A percentile compares a stretch with the other conserved stretches of the same genome.
phyloP scores from a whole-genome alignment of 1,140 invertebrate genomes.

The Triops cancriformis region DNA sequence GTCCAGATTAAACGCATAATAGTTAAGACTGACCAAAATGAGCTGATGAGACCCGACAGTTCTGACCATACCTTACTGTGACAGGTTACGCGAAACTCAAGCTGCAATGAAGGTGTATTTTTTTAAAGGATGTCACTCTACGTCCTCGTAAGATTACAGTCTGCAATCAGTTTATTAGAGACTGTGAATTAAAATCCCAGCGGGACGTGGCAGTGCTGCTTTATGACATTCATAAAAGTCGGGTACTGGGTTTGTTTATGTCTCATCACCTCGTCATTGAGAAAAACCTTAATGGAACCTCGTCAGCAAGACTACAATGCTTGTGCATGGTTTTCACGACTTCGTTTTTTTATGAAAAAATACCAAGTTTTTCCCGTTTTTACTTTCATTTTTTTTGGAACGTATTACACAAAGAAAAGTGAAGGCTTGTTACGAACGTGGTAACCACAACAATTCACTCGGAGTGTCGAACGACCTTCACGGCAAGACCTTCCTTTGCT shows the following conservation, averaged over 20 bases:
- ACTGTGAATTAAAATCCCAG: not conserved
- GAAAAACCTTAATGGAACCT: not conserved
- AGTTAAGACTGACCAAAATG: not conserved
- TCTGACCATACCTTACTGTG: not conserved
- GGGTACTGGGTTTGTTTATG: not conserved
- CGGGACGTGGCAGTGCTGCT: not conserved
- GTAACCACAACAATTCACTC: conserved; percentile 10
- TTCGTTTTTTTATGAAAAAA: too few relatives aligned
- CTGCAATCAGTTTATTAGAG: too few relatives aligned
- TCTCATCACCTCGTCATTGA: not conserved
- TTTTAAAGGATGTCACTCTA: too few relatives aligned
- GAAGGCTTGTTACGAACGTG: not conserved
- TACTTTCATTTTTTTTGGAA: too few relatives aligned
- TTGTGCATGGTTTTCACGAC: not conserved
- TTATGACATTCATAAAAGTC: not conserved
- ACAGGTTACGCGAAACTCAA: too few relatives aligned
- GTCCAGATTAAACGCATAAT: not conserved
- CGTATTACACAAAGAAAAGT: too few relatives aligned
- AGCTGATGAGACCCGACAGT: not conserved
- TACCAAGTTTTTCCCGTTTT: too few relatives aligned
- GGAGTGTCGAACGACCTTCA: not conserved
- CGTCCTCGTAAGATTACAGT: too few relatives aligned
- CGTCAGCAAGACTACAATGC: not conserved
- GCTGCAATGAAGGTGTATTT: too few relatives aligned
- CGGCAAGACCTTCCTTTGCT: not conserved